These are phyloP conservation scores for Plestiodon gilberti DNA, from an alignment of 2,113 vertebrate genomes.

Conservation along the genomic window DNA sequence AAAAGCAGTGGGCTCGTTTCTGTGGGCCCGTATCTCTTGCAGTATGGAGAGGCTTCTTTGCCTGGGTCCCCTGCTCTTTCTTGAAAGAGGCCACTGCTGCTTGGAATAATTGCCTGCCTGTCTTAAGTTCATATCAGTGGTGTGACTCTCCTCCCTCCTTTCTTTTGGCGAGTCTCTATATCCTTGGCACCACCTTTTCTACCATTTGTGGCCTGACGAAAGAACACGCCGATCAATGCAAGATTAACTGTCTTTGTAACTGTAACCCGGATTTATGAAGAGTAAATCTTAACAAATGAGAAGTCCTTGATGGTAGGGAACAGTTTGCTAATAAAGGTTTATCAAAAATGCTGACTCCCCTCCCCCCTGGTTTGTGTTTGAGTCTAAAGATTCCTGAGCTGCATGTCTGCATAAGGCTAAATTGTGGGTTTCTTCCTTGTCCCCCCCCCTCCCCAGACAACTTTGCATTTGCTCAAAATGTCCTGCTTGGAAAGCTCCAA, in stretches of 20 bases:
- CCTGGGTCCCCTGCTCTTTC: not conserved
- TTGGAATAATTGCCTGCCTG: not conserved
- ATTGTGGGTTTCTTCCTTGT: too few species aligned
- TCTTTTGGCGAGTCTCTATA: slow-evolving; percentile 17
- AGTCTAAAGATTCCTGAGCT: rapidly evolving
- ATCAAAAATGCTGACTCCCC: slow-evolving; percentile 45
- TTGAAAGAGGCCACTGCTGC: slow-evolving; percentile 23
- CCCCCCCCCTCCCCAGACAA: not conserved
- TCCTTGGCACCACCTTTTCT: slow-evolving; percentile 44
- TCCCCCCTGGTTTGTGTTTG: rapidly evolving
- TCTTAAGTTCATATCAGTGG: not conserved
- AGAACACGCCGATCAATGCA: slow-evolving; percentile 79
- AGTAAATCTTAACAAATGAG: slow-evolving; percentile 60
- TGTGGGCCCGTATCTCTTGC: not conserved
- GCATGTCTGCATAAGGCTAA: not conserved
- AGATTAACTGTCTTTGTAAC: slow-evolving; percentile 67
- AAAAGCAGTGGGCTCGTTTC: not conserved
- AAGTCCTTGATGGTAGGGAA: slow-evolving; percentile 74
- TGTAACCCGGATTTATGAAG: slow-evolving; percentile 73
- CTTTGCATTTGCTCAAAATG: not conserved
- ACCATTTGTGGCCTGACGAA: slow-evolving; percentile 62
- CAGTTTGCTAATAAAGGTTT: slow-evolving; percentile 84
- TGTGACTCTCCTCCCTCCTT: not conserved
- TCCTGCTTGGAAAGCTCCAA: not conserved
- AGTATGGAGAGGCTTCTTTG: not conserved